Percentiles rank a stretch among this genome's conserved stretches.
Conservation (phyloP, 2,888 invertebrate genomes). For the Malachius bipustulatus region DNA sequence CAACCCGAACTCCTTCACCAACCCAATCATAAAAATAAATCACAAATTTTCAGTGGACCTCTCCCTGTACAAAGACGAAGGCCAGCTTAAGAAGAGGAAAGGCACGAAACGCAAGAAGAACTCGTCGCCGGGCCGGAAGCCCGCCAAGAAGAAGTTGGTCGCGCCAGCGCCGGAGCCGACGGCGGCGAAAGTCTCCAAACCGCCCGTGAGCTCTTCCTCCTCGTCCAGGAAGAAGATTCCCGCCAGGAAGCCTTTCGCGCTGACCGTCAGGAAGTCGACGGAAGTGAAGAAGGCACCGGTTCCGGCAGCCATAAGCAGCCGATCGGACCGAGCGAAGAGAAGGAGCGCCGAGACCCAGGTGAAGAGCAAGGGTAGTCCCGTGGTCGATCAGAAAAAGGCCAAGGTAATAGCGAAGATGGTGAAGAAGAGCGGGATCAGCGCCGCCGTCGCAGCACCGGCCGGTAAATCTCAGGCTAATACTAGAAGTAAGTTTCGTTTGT, state of each 20-base stretch:
- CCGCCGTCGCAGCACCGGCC: no score
- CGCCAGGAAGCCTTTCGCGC: no score
- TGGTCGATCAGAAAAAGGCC: slow-evolving; percentile 36
- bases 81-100: slow-evolving; percentile 49
- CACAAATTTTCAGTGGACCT: slow-evolving; percentile 63
- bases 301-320: slow-evolving; percentile 15
- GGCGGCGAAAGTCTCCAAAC: neutral
- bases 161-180: slow-evolving; percentile 7
- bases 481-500: no score
- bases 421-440: no score
- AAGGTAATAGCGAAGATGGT: slow-evolving; percentile 34
- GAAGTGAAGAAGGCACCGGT: slow-evolving; percentile 13
- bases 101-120: slow-evolving; percentile 29
- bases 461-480: no score
- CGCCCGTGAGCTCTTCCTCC: no score
- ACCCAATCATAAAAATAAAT: no score
- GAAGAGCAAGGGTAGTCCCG: slow-evolving; percentile 23
- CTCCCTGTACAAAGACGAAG: slow-evolving; percentile 72
- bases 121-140: slow-evolving; percentile 10
- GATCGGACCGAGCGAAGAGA: slow-evolving; percentile 29
- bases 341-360: slow-evolving; percentile 20
- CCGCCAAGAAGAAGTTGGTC: slow-evolving; percentile 7
- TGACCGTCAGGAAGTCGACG: slow-evolving; percentile 4
- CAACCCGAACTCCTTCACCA: no score
- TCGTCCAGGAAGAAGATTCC: no score